These are phyloP conservation scores for Enteromius afrohamiltoni DNA, from an alignment of 2,797 vertebrate genomes.

Conservation along the genomic window DNA sequence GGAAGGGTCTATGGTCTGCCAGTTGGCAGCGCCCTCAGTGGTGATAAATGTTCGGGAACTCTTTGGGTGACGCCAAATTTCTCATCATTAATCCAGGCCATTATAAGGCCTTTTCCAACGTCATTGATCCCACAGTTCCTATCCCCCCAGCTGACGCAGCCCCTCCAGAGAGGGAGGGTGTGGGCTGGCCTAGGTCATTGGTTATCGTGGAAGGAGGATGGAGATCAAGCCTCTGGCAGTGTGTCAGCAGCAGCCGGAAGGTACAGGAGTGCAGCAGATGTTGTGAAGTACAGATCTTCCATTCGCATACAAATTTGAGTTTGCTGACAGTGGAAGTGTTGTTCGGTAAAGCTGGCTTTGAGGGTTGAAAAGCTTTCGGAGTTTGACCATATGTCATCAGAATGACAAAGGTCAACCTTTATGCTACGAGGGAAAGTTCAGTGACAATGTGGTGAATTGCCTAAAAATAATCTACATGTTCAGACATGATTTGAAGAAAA, in stretches of 20 bases:
- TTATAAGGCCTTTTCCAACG: slow-evolving; percentile 89
- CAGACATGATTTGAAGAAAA: slow-evolving; percentile 9
- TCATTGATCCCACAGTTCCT: slow-evolving; percentile 84
- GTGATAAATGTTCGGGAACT: slow-evolving; percentile 92
- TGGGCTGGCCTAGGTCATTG: slow-evolving; percentile 69
- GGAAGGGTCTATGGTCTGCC: slow-evolving; percentile 69
- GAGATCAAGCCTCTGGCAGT: slow-evolving; percentile 71
- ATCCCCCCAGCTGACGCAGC: slow-evolving; percentile 77
- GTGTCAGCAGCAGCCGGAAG: slow-evolving; percentile 67
- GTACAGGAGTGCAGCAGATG: slow-evolving; percentile 64
- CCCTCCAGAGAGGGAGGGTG: slow-evolving; percentile 76
- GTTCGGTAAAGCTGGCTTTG: slow-evolving; percentile 8
- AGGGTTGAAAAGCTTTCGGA: slow-evolving; percentile 28
- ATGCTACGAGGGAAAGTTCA: slow-evolving; percentile 17
- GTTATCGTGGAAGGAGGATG: slow-evolving; percentile 54
- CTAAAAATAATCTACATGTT: not conserved
- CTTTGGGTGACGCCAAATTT: slow-evolving; percentile 90
- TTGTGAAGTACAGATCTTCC: slow-evolving; percentile 36
- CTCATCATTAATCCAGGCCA: slow-evolving; percentile 98
- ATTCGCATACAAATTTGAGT: slow-evolving; percentile 41
- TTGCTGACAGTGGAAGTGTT: slow-evolving; percentile 46
- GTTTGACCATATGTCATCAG: slow-evolving; percentile 49
- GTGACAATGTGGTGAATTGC: slow-evolving; percentile 66
- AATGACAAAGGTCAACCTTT: slow-evolving; percentile 49
- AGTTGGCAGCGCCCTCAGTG: slow-evolving; percentile 78